Evolutionary conservation across 2,113 vertebrate species (phyloP).

Genomic region (Thunnus thynnus): DNA sequence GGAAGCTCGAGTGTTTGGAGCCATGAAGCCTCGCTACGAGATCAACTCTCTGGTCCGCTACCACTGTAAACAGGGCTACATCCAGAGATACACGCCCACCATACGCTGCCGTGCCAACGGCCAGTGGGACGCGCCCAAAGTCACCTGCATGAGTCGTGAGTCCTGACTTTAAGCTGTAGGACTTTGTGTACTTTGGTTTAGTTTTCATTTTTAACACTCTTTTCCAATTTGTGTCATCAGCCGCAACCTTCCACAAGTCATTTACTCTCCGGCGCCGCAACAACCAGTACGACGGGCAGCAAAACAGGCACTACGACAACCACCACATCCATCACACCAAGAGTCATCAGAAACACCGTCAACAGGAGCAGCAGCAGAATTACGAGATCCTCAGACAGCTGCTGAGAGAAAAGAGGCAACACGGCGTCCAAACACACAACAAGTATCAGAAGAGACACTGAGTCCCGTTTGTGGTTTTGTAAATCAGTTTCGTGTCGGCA

Average conservation of each 20-base stretch:
- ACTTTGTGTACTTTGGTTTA: neutral
- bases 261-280: conserved; percentile 86
- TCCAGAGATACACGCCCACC: conserved; percentile 93
- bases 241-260: conserved; percentile 91
- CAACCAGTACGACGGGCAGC: conserved; percentile 79
- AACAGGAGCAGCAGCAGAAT: conserved; percentile 30
- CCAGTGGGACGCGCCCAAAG: conserved; percentile 93
- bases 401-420: conserved; percentile 53
- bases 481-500: neutral
- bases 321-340: conserved; percentile 39
- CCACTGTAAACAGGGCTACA: conserved; percentile 94
- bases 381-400: conserved; percentile 22
- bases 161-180: conserved; percentile 32
- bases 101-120: conserved; percentile 92
- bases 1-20: conserved; percentile 92
- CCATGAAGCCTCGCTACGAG: conserved; percentile 92
- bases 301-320: conserved; percentile 67
- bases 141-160: conserved; percentile 95
- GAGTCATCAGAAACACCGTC: neutral
- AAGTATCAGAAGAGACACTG: conserved; percentile 34
- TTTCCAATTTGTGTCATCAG: conserved; percentile 78
- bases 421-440: neutral
- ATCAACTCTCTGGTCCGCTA: conserved; percentile 94
- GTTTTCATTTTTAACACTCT: neutral
- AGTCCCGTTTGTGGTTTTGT: conserved; percentile 1